Base-by-base conservation (phyloP, 2,888 invertebrate species). In the Erannis defoliaria region DNA sequence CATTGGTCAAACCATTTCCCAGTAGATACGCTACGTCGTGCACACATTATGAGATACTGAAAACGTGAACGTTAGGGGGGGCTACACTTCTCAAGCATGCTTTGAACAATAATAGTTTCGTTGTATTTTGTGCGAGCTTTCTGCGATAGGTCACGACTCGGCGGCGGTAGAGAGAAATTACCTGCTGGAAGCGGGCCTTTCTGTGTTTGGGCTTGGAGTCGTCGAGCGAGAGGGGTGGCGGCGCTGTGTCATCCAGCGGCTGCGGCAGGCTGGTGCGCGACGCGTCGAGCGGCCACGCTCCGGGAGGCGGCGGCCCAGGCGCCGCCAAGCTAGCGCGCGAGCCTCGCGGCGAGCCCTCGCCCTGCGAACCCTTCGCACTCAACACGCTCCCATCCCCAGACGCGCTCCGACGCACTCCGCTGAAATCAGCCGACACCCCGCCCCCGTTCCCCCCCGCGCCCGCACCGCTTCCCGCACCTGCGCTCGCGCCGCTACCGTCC, bases 181-280 rank as follows among this genome's bases (percentile, higher is more conserved):
- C 96, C 94, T 97, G 97, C 89, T 97, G 97, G 88, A 97, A 97
- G 75, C 97, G 95, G 72, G 97, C 97, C 93, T 97, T 97, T 80
- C 97, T 95, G 89, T 97, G 97, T 88, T 97, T 97, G 80, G 97
- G 97, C 89, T 89, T 90, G 80, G 87, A 73, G 75, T 93, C 92
- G 70, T 90, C 90, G 62, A 64, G 95, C 94, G 88, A 86, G 19
- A 50, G 65, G 21, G 56, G 71, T 70, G 89, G 78, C 78, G 89
- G 70, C 73, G 59, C 29, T 18, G 56, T 31, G 14, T 89, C 82
- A 70, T 92, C 79, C 70, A 85, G 71, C 72, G 80, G 78, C 82
- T 89, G 86, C 76, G 88, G 81, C 78, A 93, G 78, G 80, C 93
- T 85, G 83, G 85, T 68, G 80, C 94, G 84, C 75, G 94, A 82